Conservation (phyloP, 2,797 vertebrate species). For the Falco biarmicus region DNA sequence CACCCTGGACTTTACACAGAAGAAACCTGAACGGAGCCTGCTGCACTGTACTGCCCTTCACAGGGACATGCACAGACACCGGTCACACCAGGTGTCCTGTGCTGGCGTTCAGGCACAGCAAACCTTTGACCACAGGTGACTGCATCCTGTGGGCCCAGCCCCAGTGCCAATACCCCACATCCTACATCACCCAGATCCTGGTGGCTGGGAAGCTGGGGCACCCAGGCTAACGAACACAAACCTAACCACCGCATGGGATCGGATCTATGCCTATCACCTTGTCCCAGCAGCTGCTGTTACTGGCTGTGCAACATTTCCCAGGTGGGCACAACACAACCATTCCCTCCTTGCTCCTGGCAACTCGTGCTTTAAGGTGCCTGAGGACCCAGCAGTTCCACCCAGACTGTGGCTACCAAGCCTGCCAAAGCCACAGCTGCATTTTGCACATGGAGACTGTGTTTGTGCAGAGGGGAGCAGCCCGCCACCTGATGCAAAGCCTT, state of each 20-base stretch:
- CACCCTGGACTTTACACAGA: not conserved
- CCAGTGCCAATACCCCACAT: not conserved
- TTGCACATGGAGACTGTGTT: not conserved
- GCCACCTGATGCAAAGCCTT: not conserved
- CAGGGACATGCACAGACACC: not conserved
- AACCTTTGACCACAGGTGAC: not conserved
- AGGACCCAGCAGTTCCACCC: not conserved
- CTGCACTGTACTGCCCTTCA: not conserved
- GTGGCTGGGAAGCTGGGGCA: not conserved
- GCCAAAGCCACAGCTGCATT: not conserved
- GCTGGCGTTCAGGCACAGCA: not conserved
- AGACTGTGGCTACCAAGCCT: not conserved
- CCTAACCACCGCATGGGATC: not conserved
- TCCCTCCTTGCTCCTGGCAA: not conserved
- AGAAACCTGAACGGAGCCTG: not conserved
- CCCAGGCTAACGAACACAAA: not conserved
- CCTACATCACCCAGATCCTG: not conserved
- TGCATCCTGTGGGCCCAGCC: not conserved
- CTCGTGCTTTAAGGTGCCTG: accelerated
- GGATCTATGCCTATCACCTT: not conserved
- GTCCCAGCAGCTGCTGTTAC: not conserved
- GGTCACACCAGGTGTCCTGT: not conserved
- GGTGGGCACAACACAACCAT: not conserved
- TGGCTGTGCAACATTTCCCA: not conserved
- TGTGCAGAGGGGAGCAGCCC: not conserved